Evolutionary conservation across 1,140 invertebrate species (phyloP), one percentile per base, ranked within the genome.

Genomic region (Drosophila neocordata): DNA sequence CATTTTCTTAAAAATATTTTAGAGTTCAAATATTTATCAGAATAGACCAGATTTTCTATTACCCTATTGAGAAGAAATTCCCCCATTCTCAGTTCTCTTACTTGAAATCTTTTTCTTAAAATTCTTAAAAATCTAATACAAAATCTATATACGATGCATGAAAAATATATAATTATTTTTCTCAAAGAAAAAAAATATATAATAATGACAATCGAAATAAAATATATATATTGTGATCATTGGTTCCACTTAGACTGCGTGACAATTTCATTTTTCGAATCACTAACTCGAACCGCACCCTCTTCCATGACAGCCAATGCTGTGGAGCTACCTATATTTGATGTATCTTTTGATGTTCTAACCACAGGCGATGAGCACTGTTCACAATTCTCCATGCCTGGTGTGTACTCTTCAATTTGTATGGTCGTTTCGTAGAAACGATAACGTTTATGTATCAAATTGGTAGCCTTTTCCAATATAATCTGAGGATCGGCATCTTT

Each of bases 401-500:
- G 94, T 77, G 95, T 94, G 88, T 98, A 99, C 82, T 98, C 96
- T 92, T 99, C 98, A 41, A 99, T 98, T 93, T 99, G 98, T 12
- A 99, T 94, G 1, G 98, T 99, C 92, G 98, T 97, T 92, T 99
- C 98, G 87, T 97, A 97, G 84, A 99, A 97, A 82, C 95, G 95
- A 90, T 97, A 99, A 76, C 96, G 96, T 15, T 95, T 94, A 90
- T 98, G 95, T 12, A 99, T 95, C 69, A 95, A 92, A 62, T 93
- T 93, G 0, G 97, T 97, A 0, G 98, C 97, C 58, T 95, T 93
- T 79, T 96, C 95, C 37, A 99, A 92, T 44, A 99, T 95, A 68
- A 94, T 92, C 90, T 97, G 95, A 0, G 97, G 94, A 90, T 95
- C 95, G 0, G 94, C 93, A 9, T 95, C 94, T 51, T 94, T 93